Percentiles rank a stretch among this genome's conserved stretches.
phyloP scores from a whole-genome alignment of 2,888 invertebrate species.

The Nemapogon koenigi region DNA sequence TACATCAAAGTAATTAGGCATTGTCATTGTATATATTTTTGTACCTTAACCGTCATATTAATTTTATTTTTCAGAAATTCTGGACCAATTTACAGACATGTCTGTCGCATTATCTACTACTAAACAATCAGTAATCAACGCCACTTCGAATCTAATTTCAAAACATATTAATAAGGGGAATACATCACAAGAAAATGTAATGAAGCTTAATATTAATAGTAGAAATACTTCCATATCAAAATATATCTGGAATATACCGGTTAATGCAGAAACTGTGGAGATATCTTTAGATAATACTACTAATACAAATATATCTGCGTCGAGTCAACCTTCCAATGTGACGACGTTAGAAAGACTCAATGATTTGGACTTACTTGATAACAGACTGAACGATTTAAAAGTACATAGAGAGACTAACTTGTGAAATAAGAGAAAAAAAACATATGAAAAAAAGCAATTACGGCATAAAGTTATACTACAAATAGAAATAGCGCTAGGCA shows the following conservation, averaged over 20 bases:
- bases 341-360: constrained; percentile 49
- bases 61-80: constrained; percentile 35
- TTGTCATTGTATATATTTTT: too few relatives aligned
- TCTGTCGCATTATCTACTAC: constrained; percentile 27
- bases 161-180: constrained; percentile 9
- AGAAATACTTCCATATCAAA: constrained; percentile 26
- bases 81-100: constrained; percentile 45
- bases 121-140: constrained; percentile 16
- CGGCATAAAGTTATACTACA: too few relatives aligned
- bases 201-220: constrained; percentile 27
- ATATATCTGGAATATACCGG: constrained; percentile 33
- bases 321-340: constrained; percentile 35
- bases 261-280: constrained; percentile 24
- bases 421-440: too few relatives aligned
- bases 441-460: too few relatives aligned
- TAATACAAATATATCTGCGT: constrained; percentile 20
- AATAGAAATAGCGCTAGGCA: too few relatives aligned
- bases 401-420: constrained; percentile 43
- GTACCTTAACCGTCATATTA: too few relatives aligned
- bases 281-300: constrained; percentile 23
- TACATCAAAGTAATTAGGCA: too few relatives aligned
- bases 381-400: constrained; percentile 40
- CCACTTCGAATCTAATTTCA: constrained; percentile 4
- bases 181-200: constrained; percentile 19
- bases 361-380: constrained; percentile 47